Base-by-base conservation (phyloP, 1,140 invertebrate species). In the Sycobia sp. region DNA sequence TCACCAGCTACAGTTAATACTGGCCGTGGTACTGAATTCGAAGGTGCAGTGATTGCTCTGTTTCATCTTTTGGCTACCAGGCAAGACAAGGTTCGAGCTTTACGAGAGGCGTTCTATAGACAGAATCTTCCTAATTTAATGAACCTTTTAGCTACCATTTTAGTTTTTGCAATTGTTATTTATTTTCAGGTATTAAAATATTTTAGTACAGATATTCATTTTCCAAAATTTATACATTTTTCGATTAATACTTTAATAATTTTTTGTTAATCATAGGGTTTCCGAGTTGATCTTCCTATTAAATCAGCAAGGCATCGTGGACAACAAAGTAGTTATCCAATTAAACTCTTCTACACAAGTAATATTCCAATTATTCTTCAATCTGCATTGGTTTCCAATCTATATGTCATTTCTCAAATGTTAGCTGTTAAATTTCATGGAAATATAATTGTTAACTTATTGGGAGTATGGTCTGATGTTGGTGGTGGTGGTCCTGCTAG, bases 331-430 rank as follows among this genome's bases (percentile, higher is more conserved):
- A 98, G 95, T 65, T 99, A 99, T 79, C 98, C 98, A 7, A 99
- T 99, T 82, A 99, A 99, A 83, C 83, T 99, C 4, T 99, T 99
- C 86, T 99, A 99, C 86, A 99, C 98, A 10, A 98, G 96, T 29
- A 99, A 99, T 83, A 99, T 99, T 77, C 98, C 98, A 22, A 99
- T 99, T 76, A 99, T 99, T 75, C 85, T 99, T 10, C 98, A 99
- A 82, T 98, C 95, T 56, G 98, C 98, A 0, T 85, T 99, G 13
- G 98, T 99, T 14, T 99, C 97, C 36, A 99, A 99, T 82, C 87
- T 99, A 57, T 99, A 99, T 76, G 95, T 99, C 54, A 99, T 99
- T 68, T 99, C 98, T 47, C 86, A 97, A 88, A 99, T 99, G 96
- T 83, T 99, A 75, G 95, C 97, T 5, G 93, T 97, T 5, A 99